phyloP scores from a whole-genome alignment of 2,888 invertebrate genomes.

The Hirtodrosophila trivittata region DNA sequence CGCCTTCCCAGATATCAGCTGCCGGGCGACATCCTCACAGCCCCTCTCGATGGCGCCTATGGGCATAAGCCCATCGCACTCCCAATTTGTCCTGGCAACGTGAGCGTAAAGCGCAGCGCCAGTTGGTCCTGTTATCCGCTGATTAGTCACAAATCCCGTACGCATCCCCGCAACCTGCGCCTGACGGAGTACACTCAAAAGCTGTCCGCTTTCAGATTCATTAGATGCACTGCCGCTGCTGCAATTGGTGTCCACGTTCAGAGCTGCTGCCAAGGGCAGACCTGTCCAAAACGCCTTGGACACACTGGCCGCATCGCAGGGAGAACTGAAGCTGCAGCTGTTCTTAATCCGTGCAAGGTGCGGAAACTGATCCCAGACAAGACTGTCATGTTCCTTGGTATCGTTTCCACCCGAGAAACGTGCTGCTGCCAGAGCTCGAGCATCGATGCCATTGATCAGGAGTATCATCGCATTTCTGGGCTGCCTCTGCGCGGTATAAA shows the following conservation, averaged over 20 bases:
- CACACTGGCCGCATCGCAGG: conserved; percentile 93
- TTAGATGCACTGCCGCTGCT: conserved; percentile 87
- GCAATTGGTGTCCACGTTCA: conserved; percentile 86
- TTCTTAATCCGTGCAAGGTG: conserved; percentile 93
- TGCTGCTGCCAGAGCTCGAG: conserved; percentile 89
- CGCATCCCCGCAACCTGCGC: conserved; percentile 89
- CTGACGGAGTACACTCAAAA: conserved; percentile 88
- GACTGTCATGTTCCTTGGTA: conserved; percentile 39
- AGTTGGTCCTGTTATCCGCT: conserved; percentile 93
- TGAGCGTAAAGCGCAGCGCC: conserved; percentile 91
- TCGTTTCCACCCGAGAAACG: conserved; percentile 86
- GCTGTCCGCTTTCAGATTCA: conserved; percentile 84
- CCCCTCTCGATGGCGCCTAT: conserved; percentile 77
- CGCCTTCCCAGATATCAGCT: conserved; percentile 90
- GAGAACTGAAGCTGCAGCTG: conserved; percentile 91
- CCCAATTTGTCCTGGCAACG: conserved; percentile 90
- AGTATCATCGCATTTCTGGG: conserved; percentile 91
- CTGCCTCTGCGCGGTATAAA: conserved; percentile 82
- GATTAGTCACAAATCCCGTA: conserved; percentile 94
- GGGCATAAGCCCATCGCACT: conserved; percentile 89
- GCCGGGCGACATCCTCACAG: conserved; percentile 93
- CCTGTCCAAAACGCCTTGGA: conserved; percentile 93
- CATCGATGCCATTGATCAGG: conserved; percentile 94
- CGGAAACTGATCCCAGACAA: conserved; percentile 92
- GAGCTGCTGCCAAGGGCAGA: conserved; percentile 84